These are phyloP conservation scores for Hemibagrus wyckioides DNA, from an alignment of 2,113 vertebrate species.

Conservation along the genomic window DNA sequence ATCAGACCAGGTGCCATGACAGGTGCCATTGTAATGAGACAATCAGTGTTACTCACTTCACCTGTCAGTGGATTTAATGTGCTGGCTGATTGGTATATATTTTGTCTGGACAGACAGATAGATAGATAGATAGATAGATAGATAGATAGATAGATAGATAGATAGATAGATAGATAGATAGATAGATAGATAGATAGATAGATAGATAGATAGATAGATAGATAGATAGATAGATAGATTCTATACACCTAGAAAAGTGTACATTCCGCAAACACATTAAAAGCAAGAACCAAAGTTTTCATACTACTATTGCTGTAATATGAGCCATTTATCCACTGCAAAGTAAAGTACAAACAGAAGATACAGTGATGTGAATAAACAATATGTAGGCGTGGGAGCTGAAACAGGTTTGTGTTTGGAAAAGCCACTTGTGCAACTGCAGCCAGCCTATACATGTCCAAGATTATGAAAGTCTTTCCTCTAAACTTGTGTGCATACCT, in stretches of 20 bases:
- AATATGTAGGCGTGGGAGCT: constrained; percentile 60
- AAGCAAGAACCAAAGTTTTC: not conserved
- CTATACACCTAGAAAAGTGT: not conserved
- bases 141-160: too few relatives aligned
- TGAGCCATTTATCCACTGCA: not conserved
- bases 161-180: too few relatives aligned
- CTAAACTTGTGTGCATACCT: constrained; percentile 52
- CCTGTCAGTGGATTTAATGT: too few relatives aligned
- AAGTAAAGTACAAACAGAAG: not conserved
- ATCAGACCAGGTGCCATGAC: too few relatives aligned
- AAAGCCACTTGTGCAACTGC: constrained; percentile 62
- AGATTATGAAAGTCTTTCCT: constrained; percentile 49
- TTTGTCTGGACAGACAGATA: too few relatives aligned
- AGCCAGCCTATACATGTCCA: constrained; percentile 63
- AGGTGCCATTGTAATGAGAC: too few relatives aligned
- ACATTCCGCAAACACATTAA: not conserved
- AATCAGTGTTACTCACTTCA: too few relatives aligned
- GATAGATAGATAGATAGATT: too few relatives aligned
- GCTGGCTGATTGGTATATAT: too few relatives aligned
- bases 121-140: too few relatives aligned
- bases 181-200: too few relatives aligned
- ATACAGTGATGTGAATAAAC: constrained; percentile 15
- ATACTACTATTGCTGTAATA: not conserved
- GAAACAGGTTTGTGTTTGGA: constrained; percentile 53
- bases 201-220: too few relatives aligned